Evolutionary conservation across 2,113 vertebrate genomes (phyloP).

Genomic region (Trogon melanurus): DNA sequence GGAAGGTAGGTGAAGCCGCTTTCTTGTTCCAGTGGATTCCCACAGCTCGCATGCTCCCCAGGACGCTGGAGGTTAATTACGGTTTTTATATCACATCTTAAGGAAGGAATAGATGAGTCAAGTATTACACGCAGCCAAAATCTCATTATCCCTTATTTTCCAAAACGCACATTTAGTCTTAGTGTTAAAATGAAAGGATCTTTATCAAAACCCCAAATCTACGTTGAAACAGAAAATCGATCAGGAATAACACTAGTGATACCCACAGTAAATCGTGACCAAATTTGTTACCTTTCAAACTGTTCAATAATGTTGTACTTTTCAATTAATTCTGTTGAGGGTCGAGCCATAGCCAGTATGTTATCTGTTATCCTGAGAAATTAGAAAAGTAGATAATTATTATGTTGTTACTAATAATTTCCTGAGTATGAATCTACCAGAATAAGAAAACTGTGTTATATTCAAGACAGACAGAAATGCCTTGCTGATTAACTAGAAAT

Average conservation of each 20-base stretch:
- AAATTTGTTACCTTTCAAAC: conserved; percentile 84
- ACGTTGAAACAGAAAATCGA: background rate
- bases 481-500: background rate
- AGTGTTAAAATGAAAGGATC: conserved; percentile 44
- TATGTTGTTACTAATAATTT: background rate
- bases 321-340: conserved; percentile 92
- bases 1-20: conserved; percentile 95
- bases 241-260: background rate
- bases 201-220: conserved; percentile 39
- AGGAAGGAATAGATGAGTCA: conserved; percentile 59
- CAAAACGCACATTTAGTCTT: conserved; percentile 20
- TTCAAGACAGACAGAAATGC: background rate
- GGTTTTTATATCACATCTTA: conserved; percentile 90
- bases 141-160: background rate
- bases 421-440: background rate
- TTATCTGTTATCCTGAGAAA: conserved; percentile 91
- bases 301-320: conserved; percentile 92
- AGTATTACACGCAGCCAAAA: background rate
- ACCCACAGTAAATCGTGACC: background rate
- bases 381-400: background rate
- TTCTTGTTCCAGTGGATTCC: conserved; percentile 89
- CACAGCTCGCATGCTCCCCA: conserved; percentile 96
- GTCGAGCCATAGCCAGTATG: conserved; percentile 94
- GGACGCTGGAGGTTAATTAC: conserved; percentile 96
- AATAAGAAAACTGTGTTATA: background rate